Base-by-base conservation (phyloP, 2,113 vertebrate species). In the Delphinapterus leucas region DNA sequence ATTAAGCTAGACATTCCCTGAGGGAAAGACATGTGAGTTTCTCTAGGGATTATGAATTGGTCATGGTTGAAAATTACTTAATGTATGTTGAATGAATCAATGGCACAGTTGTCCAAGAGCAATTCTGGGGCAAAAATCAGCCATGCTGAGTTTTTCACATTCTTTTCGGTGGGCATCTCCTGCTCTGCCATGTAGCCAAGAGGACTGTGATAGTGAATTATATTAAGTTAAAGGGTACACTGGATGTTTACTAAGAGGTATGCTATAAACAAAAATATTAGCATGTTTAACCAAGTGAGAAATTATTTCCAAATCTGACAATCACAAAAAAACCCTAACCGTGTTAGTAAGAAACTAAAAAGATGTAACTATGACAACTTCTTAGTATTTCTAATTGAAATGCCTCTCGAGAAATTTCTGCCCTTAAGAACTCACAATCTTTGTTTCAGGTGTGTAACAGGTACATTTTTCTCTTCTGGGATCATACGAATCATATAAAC, bases 81-180 rank as follows among this genome's bases (percentile, higher is more conserved):
- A 33, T 20, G 3, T 25, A 1, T 10, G 5, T 41, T 2, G 11
- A 21, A 4, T 33, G 53, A 38, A 6, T 55, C 49, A 10, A 1
- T 6, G 41, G 25, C 6, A 18, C 5, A 3, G 6, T 21, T 25
- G 38, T 53, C 49, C 28, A 60, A 14, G 8, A 20, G 0, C 0
- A 25, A 9, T 58, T 58, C 68, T 49, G 53, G 20, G 21, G 9
- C 20, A 20, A 60, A 60, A 73, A 15, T 2, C 0, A 9, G 20
- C 81, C 38, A 20, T 1, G 2, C n/a, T 25, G 67, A 38, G 13
- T 21, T 71, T 14, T 31, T 28, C 31, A 1, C 8, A 47, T 41
- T 21, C 13, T 0, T 8, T 6, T 14, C 1, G 12, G 20, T 1
- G 26, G 61, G 23, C 15, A 1, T 25, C 1, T 70, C 4, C 5